Percentiles rank a stretch among this genome's conserved stretches.
These are phyloP conservation scores for Sebastes trivittatus DNA, from an alignment of 2,797 vertebrate genomes.

Conservation along the genomic window DNA sequence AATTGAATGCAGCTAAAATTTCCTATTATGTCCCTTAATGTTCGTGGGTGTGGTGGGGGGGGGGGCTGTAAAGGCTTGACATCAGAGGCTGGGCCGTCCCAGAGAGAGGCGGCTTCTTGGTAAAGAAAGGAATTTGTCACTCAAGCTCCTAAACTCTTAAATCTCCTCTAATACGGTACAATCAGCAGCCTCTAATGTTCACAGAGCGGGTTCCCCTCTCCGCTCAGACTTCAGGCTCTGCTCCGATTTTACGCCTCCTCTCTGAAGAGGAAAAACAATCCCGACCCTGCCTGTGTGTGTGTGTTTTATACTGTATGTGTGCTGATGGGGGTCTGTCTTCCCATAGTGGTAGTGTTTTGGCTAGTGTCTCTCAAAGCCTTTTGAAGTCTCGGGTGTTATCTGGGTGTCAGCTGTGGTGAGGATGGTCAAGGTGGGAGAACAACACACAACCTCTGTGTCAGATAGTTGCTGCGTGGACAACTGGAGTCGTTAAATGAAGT, in stretches of 20 bases:
- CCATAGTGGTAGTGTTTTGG: conserved; percentile 72
- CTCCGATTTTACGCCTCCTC: conserved; percentile 66
- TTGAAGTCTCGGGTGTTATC: conserved; percentile 76
- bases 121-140: conserved; percentile 77
- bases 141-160: conserved; percentile 70
- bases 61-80: conserved; percentile 47
- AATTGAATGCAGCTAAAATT: conserved; percentile 80
- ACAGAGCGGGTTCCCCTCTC: conserved; percentile 27
- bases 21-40: conserved; percentile 78
- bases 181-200: conserved; percentile 67
- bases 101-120: conserved; percentile 54
- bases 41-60: not conserved
- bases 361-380: conserved; percentile 68
- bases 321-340: conserved; percentile 52
- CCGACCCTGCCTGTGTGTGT: conserved; percentile 15
- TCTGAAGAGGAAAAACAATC: conserved; percentile 70
- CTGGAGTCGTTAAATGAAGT: conserved; percentile 74
- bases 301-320: conserved; percentile 45
- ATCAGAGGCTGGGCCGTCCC: conserved; percentile 63
- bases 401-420: conserved; percentile 69
- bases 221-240: conserved; percentile 56
- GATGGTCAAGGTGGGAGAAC: conserved; percentile 68
- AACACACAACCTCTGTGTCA: conserved; percentile 33
- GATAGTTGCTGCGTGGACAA: conserved; percentile 76
- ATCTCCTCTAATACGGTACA: conserved; percentile 71